Conservation (phyloP, 2,888 invertebrate genomes). For the Cyclophora albipunctata region DNA sequence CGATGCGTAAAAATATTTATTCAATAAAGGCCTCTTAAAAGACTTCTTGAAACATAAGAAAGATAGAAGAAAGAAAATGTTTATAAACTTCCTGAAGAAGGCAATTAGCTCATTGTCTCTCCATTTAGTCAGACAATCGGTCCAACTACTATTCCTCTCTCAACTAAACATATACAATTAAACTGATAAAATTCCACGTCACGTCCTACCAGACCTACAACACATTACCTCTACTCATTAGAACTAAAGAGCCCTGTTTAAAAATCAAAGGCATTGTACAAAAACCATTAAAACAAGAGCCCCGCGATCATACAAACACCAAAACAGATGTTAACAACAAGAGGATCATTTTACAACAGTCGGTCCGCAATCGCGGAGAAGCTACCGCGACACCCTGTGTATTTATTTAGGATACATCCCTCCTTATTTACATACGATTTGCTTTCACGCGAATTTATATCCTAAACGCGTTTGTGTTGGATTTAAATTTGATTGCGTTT, state of each 20-base stretch:
- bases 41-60: no score
- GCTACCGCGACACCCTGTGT: conserved; percentile 59
- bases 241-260: conserved; percentile 28
- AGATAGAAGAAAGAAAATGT: no score
- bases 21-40: no score
- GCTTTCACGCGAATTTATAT: conserved; percentile 34
- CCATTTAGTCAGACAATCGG: no score
- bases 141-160: no score
- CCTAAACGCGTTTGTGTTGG: conserved; percentile 31
- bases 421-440: conserved; percentile 50
- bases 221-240: conserved; percentile 22
- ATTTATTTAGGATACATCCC: conserved; percentile 69
- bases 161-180: not conserved
- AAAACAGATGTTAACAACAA: conserved; percentile 15
- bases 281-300: conserved; percentile 28
- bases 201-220: conserved; percentile 8
- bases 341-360: conserved; percentile 38
- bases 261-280: conserved; percentile 39
- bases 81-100: no score
- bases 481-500: conserved; percentile 35
- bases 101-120: no score
- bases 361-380: conserved; percentile 38
- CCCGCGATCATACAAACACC: conserved; percentile 10
- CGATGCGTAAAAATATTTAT: no score
- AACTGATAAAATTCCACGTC: conserved; percentile 11